Evolutionary conservation across 2,888 invertebrate genomes (phyloP).

Genomic region (Heteromurus nitidus): DNA sequence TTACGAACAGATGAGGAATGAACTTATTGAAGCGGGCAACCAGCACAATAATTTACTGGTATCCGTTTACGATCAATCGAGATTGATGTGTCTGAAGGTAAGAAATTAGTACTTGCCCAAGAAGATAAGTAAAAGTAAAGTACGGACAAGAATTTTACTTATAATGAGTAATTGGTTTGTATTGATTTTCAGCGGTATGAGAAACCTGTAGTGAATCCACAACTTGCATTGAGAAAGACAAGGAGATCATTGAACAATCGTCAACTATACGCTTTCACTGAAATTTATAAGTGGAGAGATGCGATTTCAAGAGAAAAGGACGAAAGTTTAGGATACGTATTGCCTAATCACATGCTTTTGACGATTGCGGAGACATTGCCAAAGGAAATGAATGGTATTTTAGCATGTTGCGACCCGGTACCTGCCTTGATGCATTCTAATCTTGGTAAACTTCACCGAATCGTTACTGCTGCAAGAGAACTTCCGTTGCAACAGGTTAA

Average conservation of each 20-base stretch:
- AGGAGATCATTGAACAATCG: slow-evolving; percentile 88
- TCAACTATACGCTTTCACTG: slow-evolving; percentile 88
- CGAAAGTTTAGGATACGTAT: slow-evolving; percentile 92
- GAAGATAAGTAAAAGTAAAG: too few species aligned
- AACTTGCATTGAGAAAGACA: slow-evolving; percentile 78
- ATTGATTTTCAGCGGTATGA: slow-evolving; percentile 81
- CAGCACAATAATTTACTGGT: slow-evolving; percentile 81
- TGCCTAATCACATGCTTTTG: slow-evolving; percentile 97
- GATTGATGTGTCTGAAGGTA: slow-evolving; percentile 83
- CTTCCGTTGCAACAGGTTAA: slow-evolving; percentile 80
- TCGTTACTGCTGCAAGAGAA: slow-evolving; percentile 83
- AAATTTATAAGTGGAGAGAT: slow-evolving; percentile 93
- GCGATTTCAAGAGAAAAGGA: slow-evolving; percentile 88
- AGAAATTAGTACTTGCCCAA: too few species aligned
- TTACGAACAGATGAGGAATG: slow-evolving; percentile 86
- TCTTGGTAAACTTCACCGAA: slow-evolving; percentile 78
- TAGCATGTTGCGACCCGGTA: slow-evolving; percentile 94
- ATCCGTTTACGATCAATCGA: slow-evolving; percentile 85
- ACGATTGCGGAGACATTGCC: slow-evolving; percentile 92
- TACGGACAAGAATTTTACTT: too few species aligned
- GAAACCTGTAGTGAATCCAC: slow-evolving; percentile 79
- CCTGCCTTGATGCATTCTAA: slow-evolving; percentile 85
- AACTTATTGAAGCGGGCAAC: slow-evolving; percentile 82
- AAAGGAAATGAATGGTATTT: slow-evolving; percentile 92
- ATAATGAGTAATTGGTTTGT: too few species aligned